These are phyloP conservation scores for Orientallactaga bullata DNA, from an alignment of 2,113 vertebrate genomes.

Conservation along the genomic window DNA sequence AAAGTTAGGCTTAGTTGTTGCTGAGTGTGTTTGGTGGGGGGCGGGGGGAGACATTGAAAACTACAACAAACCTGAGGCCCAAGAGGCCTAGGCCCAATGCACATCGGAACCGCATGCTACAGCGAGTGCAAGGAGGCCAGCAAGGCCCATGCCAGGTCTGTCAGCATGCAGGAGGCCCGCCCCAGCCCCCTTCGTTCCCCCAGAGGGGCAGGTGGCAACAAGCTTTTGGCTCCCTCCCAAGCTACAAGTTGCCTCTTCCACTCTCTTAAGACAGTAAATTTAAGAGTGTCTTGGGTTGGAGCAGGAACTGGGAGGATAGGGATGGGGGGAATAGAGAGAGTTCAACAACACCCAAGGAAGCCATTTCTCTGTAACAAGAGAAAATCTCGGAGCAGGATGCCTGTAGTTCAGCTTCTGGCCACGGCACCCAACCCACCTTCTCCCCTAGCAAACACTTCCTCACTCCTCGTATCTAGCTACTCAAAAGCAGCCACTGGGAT, in stretches of 20 bases:
- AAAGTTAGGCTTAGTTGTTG: neutral
- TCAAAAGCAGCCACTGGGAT: conserved; percentile 47
- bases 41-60: accelerated
- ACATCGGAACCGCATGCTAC: neutral
- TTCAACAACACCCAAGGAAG: neutral
- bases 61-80: neutral
- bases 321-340: neutral
- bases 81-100: neutral
- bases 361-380: neutral
- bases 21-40: neutral
- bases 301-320: too few relatives aligned
- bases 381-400: neutral
- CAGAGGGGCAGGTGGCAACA: neutral
- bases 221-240: conserved; percentile 12
- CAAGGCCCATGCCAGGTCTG: neutral
- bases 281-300: neutral
- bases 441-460: neutral
- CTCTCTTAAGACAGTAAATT: neutral
- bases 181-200: neutral
- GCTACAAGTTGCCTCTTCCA: neutral
- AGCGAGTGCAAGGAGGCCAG: accelerated
- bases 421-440: neutral
- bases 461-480: neutral
- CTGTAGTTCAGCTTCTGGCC: neutral
- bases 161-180: neutral